Conservation (phyloP, 2,888 invertebrate species). For the Drosophila fulvimacula region DNA sequence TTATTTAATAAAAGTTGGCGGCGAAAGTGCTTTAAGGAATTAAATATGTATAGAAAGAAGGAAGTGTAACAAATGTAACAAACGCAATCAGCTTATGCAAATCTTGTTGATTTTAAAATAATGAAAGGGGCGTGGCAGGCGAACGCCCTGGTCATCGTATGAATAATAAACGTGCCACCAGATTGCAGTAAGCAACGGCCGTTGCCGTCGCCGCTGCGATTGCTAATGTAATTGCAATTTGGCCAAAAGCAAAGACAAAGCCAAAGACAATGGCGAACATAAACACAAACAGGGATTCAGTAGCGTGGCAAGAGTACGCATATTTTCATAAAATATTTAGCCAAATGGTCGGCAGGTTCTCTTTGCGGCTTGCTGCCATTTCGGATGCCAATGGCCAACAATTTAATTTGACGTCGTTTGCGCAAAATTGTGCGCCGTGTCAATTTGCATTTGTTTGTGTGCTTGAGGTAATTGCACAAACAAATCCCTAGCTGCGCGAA, state of each 20-base stretch:
- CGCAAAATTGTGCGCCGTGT: conserved; percentile 45
- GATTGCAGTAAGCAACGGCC: conserved; percentile 47
- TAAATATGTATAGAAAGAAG: conserved; percentile 47
- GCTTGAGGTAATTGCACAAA: conserved; percentile 62
- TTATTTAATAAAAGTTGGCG: conserved; percentile 68
- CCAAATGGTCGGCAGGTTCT: conserved; percentile 62
- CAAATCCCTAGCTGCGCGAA: conserved; percentile 34
- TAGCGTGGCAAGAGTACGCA: conserved; percentile 42
- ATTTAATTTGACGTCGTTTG: conserved; percentile 72
- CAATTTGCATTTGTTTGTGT: conserved; percentile 33
- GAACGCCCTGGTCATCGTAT: conserved; percentile 40
- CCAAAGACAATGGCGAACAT: conserved; percentile 20
- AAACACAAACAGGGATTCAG: conserved; percentile 28
- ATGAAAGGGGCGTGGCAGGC: conserved; percentile 57
- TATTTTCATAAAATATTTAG: conserved; percentile 76
- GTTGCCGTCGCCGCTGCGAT: conserved; percentile 1
- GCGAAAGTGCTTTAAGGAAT: conserved; percentile 60
- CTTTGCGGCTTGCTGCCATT: conserved; percentile 47
- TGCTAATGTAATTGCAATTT: conserved; percentile 71
- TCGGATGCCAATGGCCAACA: conserved; percentile 64
- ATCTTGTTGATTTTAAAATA: conserved; percentile 70
- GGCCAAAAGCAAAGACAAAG: conserved; percentile 15
- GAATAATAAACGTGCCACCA: conserved; percentile 64
- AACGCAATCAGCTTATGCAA: conserved; percentile 76
- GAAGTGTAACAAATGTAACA: conserved; percentile 4